These are phyloP conservation scores for Netelia melanura DNA, from an alignment of 2,888 invertebrate species.

Conservation along the genomic window DNA sequence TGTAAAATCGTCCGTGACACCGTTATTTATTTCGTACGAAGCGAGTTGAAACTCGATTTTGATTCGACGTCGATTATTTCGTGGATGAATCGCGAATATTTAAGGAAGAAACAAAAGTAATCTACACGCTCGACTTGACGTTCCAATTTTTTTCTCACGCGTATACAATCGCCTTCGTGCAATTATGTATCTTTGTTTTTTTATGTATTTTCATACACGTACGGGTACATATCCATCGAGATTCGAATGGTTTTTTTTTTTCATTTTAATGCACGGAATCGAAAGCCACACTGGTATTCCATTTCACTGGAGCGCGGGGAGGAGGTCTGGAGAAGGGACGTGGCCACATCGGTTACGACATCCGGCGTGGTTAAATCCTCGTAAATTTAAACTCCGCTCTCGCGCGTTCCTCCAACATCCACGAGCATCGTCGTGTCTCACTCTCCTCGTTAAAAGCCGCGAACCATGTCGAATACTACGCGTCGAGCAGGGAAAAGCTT, in stretches of 20 bases:
- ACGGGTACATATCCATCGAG: slow-evolving; percentile 4
- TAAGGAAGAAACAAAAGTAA: background rate
- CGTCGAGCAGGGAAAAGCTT: background rate
- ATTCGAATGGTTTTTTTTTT: slow-evolving; percentile 14
- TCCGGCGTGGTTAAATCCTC: slow-evolving; percentile 45
- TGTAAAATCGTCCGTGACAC: background rate
- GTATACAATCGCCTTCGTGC: background rate
- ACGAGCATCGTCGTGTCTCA: background rate
- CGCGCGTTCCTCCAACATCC: background rate
- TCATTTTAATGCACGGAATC: slow-evolving; percentile 28
- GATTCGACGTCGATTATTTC: slow-evolving; percentile 38
- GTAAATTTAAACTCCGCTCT: slow-evolving; percentile 30
- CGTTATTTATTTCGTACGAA: slow-evolving; percentile 8
- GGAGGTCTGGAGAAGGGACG: slow-evolving; percentile 12
- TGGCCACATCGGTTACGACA: slow-evolving; percentile 45
- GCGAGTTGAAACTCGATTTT: slow-evolving; percentile 33
- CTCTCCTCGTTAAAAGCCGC: slow-evolving; percentile 21
- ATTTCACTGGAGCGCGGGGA: slow-evolving; percentile 5
- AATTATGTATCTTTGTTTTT: background rate
- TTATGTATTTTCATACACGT: slow-evolving; percentile 2
- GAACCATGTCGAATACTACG: slow-evolving; percentile 9
- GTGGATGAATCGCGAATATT: background rate
- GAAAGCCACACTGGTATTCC: background rate
- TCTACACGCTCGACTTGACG: background rate
- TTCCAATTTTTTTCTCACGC: background rate